Evolutionary conservation across 1,140 invertebrate species (phyloP).

Genomic region (Drosophila pectinifera): DNA sequence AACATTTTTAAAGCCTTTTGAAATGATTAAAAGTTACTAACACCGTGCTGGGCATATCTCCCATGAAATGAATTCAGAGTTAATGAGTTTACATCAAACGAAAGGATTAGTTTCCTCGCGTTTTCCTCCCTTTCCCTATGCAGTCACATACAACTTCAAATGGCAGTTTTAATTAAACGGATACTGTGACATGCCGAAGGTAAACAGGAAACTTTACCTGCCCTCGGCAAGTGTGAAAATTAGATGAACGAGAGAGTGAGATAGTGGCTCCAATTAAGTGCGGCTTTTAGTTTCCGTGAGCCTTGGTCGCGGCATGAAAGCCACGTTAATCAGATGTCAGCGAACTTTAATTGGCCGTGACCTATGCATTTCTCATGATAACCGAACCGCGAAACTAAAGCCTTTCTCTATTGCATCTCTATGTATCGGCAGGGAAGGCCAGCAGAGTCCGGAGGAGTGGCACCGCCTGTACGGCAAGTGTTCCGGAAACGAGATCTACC

Average conservation of each 20-base stretch:
- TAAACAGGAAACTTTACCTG: conserved; percentile 5
- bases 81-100: conserved; percentile 8
- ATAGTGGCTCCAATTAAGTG: conserved; percentile 24
- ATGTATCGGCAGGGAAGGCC: conserved; percentile 92
- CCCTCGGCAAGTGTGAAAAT: conserved; percentile 34
- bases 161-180: conserved; percentile 67
- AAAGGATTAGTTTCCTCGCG: not conserved
- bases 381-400: conserved; percentile 11
- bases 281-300: conserved; percentile 22
- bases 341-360: conserved; percentile 32
- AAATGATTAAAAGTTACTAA: not conserved
- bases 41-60: not conserved
- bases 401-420: not conserved
- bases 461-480: conserved; percentile 98
- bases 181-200: conserved; percentile 32
- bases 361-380: conserved; percentile 28
- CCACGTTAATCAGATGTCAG: conserved; percentile 34
- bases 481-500: conserved; percentile 99
- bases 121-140: no score
- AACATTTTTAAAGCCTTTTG: not conserved
- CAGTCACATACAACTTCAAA: conserved; percentile 31
- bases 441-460: conserved; percentile 98
- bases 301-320: conserved; percentile 12
- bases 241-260: not conserved
- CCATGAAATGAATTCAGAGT: not conserved